phyloP scores from a whole-genome alignment of 2,888 invertebrate genomes.

The Tetranychus piercei region DNA sequence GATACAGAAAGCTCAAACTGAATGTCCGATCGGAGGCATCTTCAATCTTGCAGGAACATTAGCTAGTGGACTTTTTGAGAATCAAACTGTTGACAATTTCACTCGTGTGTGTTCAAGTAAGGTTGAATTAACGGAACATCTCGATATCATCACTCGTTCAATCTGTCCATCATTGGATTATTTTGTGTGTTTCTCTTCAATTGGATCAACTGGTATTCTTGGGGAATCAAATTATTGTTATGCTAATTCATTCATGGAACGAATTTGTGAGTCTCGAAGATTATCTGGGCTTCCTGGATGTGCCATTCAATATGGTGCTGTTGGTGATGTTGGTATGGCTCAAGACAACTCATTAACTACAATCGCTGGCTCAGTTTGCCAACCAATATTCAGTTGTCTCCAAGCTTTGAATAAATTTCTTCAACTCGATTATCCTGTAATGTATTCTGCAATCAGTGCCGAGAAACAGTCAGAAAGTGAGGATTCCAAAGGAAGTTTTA shows the following conservation, averaged over 20 bases:
- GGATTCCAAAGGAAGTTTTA: slow-evolving; percentile 11
- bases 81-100: slow-evolving; percentile 60
- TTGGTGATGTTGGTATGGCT: slow-evolving; percentile 87
- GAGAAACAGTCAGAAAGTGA: not conserved
- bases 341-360: slow-evolving; percentile 73
- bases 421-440: slow-evolving; percentile 52
- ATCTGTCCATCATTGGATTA: slow-evolving; percentile 59
- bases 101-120: slow-evolving; percentile 64
- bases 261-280: slow-evolving; percentile 69
- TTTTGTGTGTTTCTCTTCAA: slow-evolving; percentile 89
- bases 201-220: slow-evolving; percentile 83
- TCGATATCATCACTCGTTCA: slow-evolving; percentile 59
- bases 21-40: slow-evolving; percentile 60
- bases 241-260: slow-evolving; percentile 93
- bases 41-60: slow-evolving; percentile 74
- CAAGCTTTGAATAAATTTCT: slow-evolving; percentile 66
- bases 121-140: slow-evolving; percentile 55
- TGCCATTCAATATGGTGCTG: slow-evolving; percentile 96
- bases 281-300: slow-evolving; percentile 60
- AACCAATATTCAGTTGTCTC: slow-evolving; percentile 78
- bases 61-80: slow-evolving; percentile 65
- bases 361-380: slow-evolving; percentile 88
- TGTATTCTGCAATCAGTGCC: slow-evolving; percentile 29
- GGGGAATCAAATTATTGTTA: slow-evolving; percentile 91
- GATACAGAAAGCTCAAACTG: slow-evolving; percentile 37